A percentile compares a stretch with the other conserved stretches of the same genome.
These are phyloP conservation scores for Alectoris magna DNA, from an alignment of 2,797 vertebrate genomes.

Conservation along the genomic window DNA sequence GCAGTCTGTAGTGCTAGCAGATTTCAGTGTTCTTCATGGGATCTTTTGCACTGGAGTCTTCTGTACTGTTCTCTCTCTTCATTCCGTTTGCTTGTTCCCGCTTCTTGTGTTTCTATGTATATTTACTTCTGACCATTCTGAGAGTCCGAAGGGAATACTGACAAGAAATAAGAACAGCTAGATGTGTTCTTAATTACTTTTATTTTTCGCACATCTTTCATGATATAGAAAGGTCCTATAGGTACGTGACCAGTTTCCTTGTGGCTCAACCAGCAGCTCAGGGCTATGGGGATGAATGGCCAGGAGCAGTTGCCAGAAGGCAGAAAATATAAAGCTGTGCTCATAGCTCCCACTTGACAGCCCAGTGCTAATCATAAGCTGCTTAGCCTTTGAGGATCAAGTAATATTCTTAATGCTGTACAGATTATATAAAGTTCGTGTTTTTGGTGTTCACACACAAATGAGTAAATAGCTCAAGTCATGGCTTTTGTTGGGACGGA, in stretches of 20 bases:
- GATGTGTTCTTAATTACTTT: background rate
- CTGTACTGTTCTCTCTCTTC: rapidly evolving
- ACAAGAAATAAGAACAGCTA: background rate
- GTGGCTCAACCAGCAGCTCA: background rate
- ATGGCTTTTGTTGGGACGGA: background rate
- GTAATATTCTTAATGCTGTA: background rate
- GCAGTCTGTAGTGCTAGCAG: background rate
- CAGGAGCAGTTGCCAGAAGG: background rate
- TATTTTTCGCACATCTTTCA: background rate
- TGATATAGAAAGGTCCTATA: background rate
- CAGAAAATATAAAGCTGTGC: background rate
- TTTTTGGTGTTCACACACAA: background rate
- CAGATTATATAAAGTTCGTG: rapidly evolving
- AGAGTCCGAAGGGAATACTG: background rate
- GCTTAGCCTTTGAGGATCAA: background rate
- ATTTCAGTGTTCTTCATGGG: rapidly evolving
- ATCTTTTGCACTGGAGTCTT: background rate
- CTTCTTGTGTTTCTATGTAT: rapidly evolving
- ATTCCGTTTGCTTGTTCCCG: rapidly evolving
- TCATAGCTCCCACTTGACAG: background rate
- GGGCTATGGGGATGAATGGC: background rate
- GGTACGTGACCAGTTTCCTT: background rate
- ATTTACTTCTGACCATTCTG: rapidly evolving
- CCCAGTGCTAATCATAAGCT: background rate
- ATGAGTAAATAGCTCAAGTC: too few relatives aligned